These are phyloP conservation scores for Pedionomus torquatus DNA, from an alignment of 2,113 vertebrate genomes.

Conservation along the genomic window DNA sequence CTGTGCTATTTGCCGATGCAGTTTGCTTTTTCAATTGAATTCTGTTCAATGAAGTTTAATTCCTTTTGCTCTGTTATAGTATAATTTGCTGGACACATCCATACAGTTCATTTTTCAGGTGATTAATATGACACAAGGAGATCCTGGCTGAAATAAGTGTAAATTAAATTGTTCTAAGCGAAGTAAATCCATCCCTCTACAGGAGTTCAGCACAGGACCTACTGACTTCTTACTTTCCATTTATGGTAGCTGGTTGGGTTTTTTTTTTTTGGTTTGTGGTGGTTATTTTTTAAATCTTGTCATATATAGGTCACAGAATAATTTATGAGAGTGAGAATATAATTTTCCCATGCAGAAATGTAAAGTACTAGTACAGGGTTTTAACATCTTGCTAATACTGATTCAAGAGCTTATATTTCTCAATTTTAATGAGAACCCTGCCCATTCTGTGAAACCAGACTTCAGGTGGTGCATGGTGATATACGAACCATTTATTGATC, in stretches of 20 bases:
- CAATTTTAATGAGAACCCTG: background rate
- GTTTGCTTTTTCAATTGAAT: background rate
- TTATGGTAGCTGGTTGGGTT: background rate
- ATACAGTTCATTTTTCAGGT: background rate
- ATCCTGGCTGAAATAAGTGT: background rate
- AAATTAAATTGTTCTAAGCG: slow-evolving; percentile 16
- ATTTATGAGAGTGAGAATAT: slow-evolving; percentile 19
- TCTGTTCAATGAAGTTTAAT: background rate
- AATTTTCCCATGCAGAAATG: background rate
- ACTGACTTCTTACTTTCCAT: background rate
- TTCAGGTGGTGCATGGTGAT: background rate
- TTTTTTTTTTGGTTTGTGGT: too few species aligned
- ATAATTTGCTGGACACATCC: background rate
- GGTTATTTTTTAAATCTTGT: background rate
- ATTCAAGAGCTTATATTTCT: background rate
- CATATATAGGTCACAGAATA: slow-evolving; percentile 50
- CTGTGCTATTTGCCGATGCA: background rate
- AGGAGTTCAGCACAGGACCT: background rate
- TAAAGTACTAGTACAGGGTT: background rate
- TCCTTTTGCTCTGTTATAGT: background rate
- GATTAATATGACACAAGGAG: background rate
- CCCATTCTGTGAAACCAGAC: background rate
- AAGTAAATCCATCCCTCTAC: background rate
- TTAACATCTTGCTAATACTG: background rate
- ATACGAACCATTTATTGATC: slow-evolving; percentile 10